Conservation (phyloP, 2,888 invertebrate genomes). For the Aproaerema taeniolella region DNA sequence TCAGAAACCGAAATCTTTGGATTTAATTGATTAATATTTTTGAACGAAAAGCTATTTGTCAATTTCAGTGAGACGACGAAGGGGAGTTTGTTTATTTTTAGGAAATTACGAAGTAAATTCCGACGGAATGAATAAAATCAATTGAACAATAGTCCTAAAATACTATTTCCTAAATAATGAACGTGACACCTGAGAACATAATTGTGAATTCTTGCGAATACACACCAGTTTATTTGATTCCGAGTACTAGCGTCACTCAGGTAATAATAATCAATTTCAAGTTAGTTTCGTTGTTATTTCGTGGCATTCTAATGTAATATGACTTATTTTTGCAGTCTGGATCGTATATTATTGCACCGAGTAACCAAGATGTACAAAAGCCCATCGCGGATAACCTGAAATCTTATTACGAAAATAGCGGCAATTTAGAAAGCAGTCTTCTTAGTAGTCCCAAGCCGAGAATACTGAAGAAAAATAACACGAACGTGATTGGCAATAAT, state of each 20-base stretch:
- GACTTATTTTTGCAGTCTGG: constrained; percentile 43
- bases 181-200: constrained; percentile 52
- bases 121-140: constrained; percentile 16
- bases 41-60: constrained; percentile 6
- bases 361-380: constrained; percentile 38
- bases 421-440: constrained; percentile 56
- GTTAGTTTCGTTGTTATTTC: constrained; percentile 27
- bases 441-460: constrained; percentile 37
- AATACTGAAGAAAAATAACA: constrained; percentile 45
- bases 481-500: constrained; percentile 49
- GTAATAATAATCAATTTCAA: too few species aligned
- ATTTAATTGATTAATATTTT: constrained; percentile 3
- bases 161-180: constrained; percentile 42
- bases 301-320: too few species aligned
- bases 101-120: background rate
- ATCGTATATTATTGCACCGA: constrained; percentile 51
- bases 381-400: constrained; percentile 64
- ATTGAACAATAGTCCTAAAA: constrained; percentile 7
- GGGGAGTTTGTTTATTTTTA: constrained; percentile 16
- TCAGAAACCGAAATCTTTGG: too few species aligned
- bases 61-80: constrained; percentile 3
- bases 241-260: constrained; percentile 60
- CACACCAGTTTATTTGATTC: constrained; percentile 64
- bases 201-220: constrained; percentile 63
- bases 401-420: constrained; percentile 69